Evolutionary conservation across 2,888 invertebrate species (phyloP).

Genomic region (Eupithecia pulchellata): DNA sequence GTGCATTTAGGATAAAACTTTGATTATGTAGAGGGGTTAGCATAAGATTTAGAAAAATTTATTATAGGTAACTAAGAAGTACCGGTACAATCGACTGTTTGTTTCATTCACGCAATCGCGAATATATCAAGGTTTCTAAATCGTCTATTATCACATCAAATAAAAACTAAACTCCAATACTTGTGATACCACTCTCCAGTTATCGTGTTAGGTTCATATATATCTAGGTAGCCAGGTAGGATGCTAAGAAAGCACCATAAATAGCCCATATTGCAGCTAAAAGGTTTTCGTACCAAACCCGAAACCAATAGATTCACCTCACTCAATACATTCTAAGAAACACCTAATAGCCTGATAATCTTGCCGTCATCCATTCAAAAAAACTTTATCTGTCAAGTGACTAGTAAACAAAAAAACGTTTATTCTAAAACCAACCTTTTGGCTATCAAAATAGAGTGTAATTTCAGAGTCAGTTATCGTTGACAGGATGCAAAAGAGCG

Average conservation of each 20-base stretch:
- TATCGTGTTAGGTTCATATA: too few relatives aligned
- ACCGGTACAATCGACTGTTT: too few relatives aligned
- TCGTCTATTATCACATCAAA: too few relatives aligned
- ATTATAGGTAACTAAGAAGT: too few relatives aligned
- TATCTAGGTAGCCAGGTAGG: neutral
- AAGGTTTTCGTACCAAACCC: neutral
- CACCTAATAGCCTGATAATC: constrained; percentile 49
- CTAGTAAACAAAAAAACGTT: constrained; percentile 28
- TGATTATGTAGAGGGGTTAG: too few relatives aligned
- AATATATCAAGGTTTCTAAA: too few relatives aligned
- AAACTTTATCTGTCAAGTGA: constrained; percentile 41
- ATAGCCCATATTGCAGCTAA: neutral
- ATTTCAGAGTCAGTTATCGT: neutral
- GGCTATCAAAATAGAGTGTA: fast-evolving
- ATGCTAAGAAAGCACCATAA: neutral
- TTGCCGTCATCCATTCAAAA: constrained; percentile 27
- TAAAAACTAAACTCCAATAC: too few relatives aligned
- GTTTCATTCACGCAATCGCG: too few relatives aligned
- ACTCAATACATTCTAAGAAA: constrained; percentile 28
- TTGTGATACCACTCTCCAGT: too few relatives aligned
- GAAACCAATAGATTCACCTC: constrained; percentile 1
- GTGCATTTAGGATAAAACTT: too few relatives aligned
- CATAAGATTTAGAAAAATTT: too few relatives aligned
- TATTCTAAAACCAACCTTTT: constrained; percentile 51
- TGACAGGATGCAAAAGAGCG: constrained; percentile 39